These are phyloP conservation scores for Dreissena rostriformis DNA, from an alignment of 1,140 invertebrate genomes.

Conservation along the genomic window DNA sequence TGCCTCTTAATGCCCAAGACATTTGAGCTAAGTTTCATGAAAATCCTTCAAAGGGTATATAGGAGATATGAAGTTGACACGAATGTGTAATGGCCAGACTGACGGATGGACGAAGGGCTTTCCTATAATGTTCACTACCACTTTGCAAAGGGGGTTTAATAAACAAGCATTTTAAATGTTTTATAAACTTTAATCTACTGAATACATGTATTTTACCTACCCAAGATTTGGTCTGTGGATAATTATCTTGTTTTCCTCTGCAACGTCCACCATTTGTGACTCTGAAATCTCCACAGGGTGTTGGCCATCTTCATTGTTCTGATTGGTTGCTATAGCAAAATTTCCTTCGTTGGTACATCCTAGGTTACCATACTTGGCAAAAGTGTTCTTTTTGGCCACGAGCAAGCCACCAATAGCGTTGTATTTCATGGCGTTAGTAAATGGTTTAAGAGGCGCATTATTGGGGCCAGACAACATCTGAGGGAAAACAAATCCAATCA, in stretches of 20 bases:
- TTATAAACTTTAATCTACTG: too few relatives aligned
- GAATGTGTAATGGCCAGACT: too few relatives aligned
- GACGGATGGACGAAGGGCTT: too few relatives aligned
- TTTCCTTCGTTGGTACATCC: conserved; percentile 56
- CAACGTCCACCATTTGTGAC: conserved; percentile 57
- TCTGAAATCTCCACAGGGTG: conserved; percentile 64
- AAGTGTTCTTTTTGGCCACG: conserved; percentile 8
- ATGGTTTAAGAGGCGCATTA: conserved; percentile 7
- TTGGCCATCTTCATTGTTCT: conserved; percentile 68
- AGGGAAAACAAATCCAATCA: conserved; percentile 43
- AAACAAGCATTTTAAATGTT: too few relatives aligned
- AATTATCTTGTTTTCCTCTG: conserved; percentile 61
- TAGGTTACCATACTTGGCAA: conserved; percentile 30
- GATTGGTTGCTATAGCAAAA: conserved; percentile 64
- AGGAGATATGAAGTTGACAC: too few relatives aligned
- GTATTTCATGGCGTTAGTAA: conserved; percentile 13
- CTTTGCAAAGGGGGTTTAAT: too few relatives aligned
- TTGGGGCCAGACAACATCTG: neutral
- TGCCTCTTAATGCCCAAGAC: too few relatives aligned
- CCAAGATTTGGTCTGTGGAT: conserved; percentile 67
- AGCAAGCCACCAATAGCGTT: conserved; percentile 32
- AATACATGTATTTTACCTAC: conserved; percentile 56
- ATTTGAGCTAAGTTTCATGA: too few relatives aligned
- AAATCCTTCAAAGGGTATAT: too few relatives aligned
- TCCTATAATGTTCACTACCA: too few relatives aligned